Evolutionary conservation across 2,888 invertebrate species (phyloP), one percentile per base, ranked within the genome.

Genomic region (Tuta absoluta): DNA sequence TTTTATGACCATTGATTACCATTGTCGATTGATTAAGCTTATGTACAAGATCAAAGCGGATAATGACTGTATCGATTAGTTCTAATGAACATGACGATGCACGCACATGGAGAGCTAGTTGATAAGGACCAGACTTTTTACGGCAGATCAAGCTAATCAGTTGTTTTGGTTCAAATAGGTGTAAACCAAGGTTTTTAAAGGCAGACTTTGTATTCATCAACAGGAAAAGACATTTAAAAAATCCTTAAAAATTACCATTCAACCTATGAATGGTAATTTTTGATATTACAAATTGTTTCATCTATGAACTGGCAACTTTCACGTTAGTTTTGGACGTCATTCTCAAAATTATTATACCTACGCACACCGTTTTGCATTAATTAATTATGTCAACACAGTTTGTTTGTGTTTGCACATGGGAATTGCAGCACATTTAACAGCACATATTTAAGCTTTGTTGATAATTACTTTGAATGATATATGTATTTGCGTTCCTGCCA

Each of bases 391-490:
- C 45, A 45, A 45, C 45, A 45, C 1, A 45, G 45, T 17, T n/a
- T 45, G 45, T 45, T 45, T 41, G 14, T 41, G 14, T 45, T 45
- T 45, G n/a, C 45, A n/a, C 45, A 17, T 45, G 45, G 45, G 11
- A 17, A 45, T 17, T n/a, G 45, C 17, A 4, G n/a, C 45, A 45
- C 8, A 45, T 45, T 4, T 37, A n/a, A n/a, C 2, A 11, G 37
- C 37, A 37, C 37, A 11, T 37, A 14, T 3, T 41, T 14, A 17
- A 86, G 98, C 97, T 75, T 97, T 93, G 79, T 94, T 94, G 73
- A 95, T 93, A 87, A 96, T 95, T 80, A 96, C 96, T 84, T 95
- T 96, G 80, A 95, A 95, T 77, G 96, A 95, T 78, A 98, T 93
- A 89, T 96, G 96, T 77, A 94, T 94, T 79, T 96, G 96, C 68